Conservation (phyloP, 2,113 vertebrate genomes). For the Arizona elegans region DNA sequence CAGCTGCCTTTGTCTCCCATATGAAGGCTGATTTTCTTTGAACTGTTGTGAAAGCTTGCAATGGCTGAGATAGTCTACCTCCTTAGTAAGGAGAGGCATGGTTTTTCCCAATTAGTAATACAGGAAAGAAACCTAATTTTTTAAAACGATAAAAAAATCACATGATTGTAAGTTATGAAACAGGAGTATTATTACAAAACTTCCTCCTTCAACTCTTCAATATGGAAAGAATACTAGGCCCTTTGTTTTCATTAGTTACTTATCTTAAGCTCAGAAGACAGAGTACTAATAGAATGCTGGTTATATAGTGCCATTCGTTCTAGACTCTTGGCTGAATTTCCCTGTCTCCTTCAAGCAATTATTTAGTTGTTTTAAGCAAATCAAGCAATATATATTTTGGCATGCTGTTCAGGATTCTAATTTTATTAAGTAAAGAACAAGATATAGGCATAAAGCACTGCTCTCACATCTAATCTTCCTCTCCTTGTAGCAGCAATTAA, state of each 20-base stretch:
- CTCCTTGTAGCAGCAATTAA: not conserved
- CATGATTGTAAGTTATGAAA: not conserved
- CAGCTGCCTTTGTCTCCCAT: not conserved
- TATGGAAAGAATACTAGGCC: not conserved
- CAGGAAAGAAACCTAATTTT: not conserved
- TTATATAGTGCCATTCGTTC: not conserved
- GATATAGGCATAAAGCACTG: not conserved
- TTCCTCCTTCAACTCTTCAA: not conserved
- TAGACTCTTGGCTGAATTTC: not conserved
- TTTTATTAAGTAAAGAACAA: not conserved
- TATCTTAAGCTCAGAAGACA: not conserved
- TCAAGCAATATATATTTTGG: not conserved
- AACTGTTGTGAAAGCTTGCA: not conserved
- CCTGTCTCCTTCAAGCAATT: not conserved
- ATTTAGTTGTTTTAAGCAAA: conserved; percentile 1
- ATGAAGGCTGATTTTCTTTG: not conserved
- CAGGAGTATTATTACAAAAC: not conserved
- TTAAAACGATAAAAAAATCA: not conserved
- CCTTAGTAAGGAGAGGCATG: not conserved
- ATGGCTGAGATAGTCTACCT: not conserved
- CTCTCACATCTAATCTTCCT: not conserved
- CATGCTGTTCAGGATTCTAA: not conserved
- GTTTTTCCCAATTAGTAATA: not conserved
- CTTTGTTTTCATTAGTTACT: not conserved
- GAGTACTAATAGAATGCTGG: not conserved